A percentile compares a stretch with the other conserved stretches of the same genome.
phyloP scores from a whole-genome alignment of 37 sponge, comb jelly and placozoan genomes.

The Crambe crambe region DNA sequence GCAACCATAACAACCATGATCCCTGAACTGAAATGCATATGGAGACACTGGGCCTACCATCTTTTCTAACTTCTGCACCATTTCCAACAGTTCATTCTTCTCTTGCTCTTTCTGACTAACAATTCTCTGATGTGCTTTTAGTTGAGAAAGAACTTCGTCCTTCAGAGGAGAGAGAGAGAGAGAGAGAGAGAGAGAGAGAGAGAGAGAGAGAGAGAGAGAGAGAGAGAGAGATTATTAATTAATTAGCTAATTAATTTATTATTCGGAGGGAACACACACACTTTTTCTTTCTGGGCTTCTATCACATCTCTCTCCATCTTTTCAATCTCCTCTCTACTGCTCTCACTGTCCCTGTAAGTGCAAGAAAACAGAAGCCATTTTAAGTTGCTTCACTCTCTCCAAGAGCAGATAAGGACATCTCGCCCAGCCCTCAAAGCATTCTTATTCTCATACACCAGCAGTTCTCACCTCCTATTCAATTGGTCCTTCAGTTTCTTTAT shows the following conservation, averaged over 20 bases:
- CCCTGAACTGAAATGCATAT: too few relatives aligned
- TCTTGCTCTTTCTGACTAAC: constrained; percentile 35
- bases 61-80: constrained; percentile 47
- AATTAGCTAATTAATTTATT: too few relatives aligned
- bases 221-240: background rate
- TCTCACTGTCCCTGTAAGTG: constrained; percentile 8
- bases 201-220: background rate
- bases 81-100: constrained; percentile 42
- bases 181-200: background rate
- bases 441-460: background rate
- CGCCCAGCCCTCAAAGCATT: background rate
- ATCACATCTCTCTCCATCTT: constrained; percentile 41
- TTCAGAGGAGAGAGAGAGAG: background rate
- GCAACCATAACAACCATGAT: background rate
- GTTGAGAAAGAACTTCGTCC: constrained; percentile 54
- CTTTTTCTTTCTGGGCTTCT: constrained; percentile 48
- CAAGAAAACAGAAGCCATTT: background rate
- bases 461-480: constrained; percentile 33
- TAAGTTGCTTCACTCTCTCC: background rate
- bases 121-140: constrained; percentile 35
- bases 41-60: too few relatives aligned
- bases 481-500: constrained; percentile 64
- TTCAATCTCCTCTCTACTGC: constrained; percentile 22
- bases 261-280: background rate
- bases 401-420: background rate